Evolutionary conservation across 2,888 invertebrate species (phyloP).

Genomic region (Amphiduros pacificus): DNA sequence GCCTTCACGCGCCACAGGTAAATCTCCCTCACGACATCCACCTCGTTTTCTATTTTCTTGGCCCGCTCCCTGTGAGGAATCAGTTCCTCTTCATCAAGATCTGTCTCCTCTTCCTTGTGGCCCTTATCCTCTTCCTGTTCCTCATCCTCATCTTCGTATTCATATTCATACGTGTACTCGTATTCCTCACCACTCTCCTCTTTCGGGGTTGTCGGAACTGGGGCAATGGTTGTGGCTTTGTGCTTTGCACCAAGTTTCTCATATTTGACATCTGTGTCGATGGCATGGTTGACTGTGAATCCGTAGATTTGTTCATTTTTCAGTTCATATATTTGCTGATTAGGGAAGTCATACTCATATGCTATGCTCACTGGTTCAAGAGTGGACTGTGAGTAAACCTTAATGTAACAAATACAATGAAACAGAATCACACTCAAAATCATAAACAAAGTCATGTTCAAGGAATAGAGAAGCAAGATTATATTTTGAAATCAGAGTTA

Average conservation of each 20-base stretch:
- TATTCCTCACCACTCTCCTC: neutral
- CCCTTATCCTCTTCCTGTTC: slow-evolving; percentile 1
- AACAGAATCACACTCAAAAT: too few relatives aligned
- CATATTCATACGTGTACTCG: neutral
- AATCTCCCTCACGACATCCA: neutral
- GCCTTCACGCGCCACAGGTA: slow-evolving; percentile 13
- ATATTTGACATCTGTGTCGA: slow-evolving; percentile 15
- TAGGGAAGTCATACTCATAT: slow-evolving; percentile 9
- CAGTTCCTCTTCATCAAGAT: neutral
- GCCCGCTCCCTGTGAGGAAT: too few relatives aligned
- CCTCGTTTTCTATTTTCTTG: too few relatives aligned
- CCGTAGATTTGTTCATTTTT: neutral
- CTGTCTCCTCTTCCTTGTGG: neutral
- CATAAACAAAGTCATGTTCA: too few relatives aligned
- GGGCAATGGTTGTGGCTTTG: neutral
- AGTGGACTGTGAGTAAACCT: slow-evolving; percentile 15
- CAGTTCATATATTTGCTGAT: neutral
- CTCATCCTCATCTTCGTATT: neutral
- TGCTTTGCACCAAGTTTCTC: neutral
- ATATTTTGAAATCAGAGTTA: too few relatives aligned
- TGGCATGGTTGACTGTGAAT: slow-evolving; percentile 17
- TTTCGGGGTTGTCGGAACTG: neutral
- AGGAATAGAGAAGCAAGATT: too few relatives aligned
- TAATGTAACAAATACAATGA: too few relatives aligned
- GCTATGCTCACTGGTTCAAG: slow-evolving; percentile 30